A percentile compares a stretch with the other conserved stretches of the same genome.
These are phyloP conservation scores for Synanthedon vespiformis DNA, from an alignment of 2,888 invertebrate genomes.

Conservation along the genomic window DNA sequence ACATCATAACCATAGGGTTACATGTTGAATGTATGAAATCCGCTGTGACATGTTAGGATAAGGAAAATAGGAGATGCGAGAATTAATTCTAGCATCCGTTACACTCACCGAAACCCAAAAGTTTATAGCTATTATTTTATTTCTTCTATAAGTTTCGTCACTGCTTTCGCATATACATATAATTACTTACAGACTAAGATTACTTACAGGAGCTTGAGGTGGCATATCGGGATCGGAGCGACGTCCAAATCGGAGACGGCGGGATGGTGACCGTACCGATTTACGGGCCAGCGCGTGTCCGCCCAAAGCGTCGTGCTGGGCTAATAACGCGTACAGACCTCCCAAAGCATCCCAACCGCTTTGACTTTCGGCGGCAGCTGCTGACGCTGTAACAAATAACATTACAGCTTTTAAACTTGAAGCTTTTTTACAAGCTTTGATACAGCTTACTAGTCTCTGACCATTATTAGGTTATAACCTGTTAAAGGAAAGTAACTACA, in stretches of 20 bases:
- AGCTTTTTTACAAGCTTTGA: not conserved
- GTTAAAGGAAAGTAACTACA: too few relatives aligned
- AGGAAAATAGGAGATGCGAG: too few relatives aligned
- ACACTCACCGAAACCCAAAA: too few relatives aligned
- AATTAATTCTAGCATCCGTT: too few relatives aligned
- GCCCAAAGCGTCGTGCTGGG: conserved; percentile 74
- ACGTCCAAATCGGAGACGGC: conserved; percentile 81
- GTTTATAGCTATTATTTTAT: too few relatives aligned
- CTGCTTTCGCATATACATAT: too few relatives aligned
- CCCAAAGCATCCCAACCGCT: conserved; percentile 58
- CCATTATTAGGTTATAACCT: too few relatives aligned
- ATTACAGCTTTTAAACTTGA: not conserved
- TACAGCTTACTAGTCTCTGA: not conserved
- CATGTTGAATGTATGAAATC: too few relatives aligned
- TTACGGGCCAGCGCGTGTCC: conserved; percentile 81
- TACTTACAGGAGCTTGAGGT: conserved; percentile 56
- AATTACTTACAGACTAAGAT: too few relatives aligned
- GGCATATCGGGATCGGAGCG: conserved; percentile 78
- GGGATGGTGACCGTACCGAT: conserved; percentile 81
- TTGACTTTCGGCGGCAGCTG: conserved; percentile 25
- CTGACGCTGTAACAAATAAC: conserved; percentile 23
- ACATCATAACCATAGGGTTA: too few relatives aligned
- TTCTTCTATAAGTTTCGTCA: too few relatives aligned
- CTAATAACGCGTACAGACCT: conserved; percentile 73
- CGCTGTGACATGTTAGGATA: too few relatives aligned